phyloP scores from a whole-genome alignment of 2,888 invertebrate genomes.

The Pseudolycoriella hygida region DNA sequence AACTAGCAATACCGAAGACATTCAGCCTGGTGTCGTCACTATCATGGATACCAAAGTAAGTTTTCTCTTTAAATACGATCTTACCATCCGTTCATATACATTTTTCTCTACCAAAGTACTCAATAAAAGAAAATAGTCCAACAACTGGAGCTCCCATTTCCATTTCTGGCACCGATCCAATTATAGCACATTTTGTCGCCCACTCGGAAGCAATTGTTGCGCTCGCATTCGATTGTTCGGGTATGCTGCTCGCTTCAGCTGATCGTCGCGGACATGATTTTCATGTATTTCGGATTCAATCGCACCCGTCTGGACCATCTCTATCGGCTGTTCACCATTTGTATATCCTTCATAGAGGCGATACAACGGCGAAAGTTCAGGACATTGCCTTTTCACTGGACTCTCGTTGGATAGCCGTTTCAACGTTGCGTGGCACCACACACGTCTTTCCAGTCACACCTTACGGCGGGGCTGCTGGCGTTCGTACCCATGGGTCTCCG shows the following conservation, averaged over 20 bases:
- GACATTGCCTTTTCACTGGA: slow-evolving; percentile 85
- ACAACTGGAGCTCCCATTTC: slow-evolving; percentile 23
- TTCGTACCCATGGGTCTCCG: slow-evolving; percentile 85
- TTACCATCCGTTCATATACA: background rate
- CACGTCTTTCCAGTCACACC: slow-evolving; percentile 95
- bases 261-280: slow-evolving; percentile 90
- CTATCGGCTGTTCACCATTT: slow-evolving; percentile 86
- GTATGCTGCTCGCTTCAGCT: slow-evolving; percentile 75
- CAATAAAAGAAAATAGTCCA: slow-evolving; percentile 25
- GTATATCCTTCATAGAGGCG: slow-evolving; percentile 86
- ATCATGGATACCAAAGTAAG: slow-evolving; percentile 64
- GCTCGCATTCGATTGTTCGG: slow-evolving; percentile 79
- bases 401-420: slow-evolving; percentile 91
- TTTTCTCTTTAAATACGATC: background rate
- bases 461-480: slow-evolving; percentile 82
- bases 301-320: slow-evolving; percentile 76
- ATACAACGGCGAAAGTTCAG: slow-evolving; percentile 88
- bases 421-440: slow-evolving; percentile 89
- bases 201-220: slow-evolving; percentile 79
- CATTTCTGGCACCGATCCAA: slow-evolving; percentile 41
- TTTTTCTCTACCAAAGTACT: slow-evolving; percentile 18
- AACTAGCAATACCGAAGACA: slow-evolving; percentile 35
- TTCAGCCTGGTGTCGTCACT: slow-evolving; percentile 76
- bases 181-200: slow-evolving; percentile 75
- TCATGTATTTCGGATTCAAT: slow-evolving; percentile 85